These are phyloP conservation scores for Delia radicum DNA, from an alignment of 1,140 invertebrate genomes.

Conservation along the genomic window DNA sequence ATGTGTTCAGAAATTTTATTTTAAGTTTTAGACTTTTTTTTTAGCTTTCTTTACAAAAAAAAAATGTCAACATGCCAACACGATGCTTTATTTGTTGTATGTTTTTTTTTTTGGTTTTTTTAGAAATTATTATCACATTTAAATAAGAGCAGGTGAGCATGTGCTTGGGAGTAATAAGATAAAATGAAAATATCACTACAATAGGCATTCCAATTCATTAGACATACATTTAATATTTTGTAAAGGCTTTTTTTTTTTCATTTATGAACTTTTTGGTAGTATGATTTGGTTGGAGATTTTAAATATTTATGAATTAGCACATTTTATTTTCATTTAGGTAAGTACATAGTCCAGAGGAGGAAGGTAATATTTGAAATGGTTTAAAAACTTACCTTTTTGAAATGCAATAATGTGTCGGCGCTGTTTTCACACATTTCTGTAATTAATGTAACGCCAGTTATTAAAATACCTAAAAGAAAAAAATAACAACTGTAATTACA, in stretches of 20 bases:
- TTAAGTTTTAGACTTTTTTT: background rate
- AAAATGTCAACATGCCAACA: conserved; percentile 18
- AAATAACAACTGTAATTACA: background rate
- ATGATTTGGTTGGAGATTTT: background rate
- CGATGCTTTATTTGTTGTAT: conserved; percentile 16
- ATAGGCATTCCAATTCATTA: background rate
- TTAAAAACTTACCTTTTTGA: conserved; percentile 84
- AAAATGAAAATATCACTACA: background rate
- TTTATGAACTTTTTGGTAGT: background rate
- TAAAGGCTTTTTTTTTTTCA: background rate
- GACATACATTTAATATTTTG: background rate
- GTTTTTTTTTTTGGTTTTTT: conserved; percentile 1
- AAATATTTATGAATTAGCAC: too few relatives aligned
- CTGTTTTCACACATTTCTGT: conserved; percentile 99
- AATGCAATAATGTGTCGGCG: conserved; percentile 94
- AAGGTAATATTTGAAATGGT: background rate
- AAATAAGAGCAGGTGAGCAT: background rate
- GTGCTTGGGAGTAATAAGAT: background rate
- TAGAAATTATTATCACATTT: background rate
- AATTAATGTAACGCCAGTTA: conserved; percentile 96
- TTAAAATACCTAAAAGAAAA: conserved; percentile 79
- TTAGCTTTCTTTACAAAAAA: background rate
- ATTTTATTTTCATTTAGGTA: background rate
- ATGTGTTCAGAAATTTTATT: background rate
- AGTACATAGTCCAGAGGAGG: too few relatives aligned